A percentile compares a stretch with the other conserved stretches of the same genome.
Evolutionary conservation across 2,888 invertebrate genomes (phyloP).

Genomic region (Eustalomyia histrio): DNA sequence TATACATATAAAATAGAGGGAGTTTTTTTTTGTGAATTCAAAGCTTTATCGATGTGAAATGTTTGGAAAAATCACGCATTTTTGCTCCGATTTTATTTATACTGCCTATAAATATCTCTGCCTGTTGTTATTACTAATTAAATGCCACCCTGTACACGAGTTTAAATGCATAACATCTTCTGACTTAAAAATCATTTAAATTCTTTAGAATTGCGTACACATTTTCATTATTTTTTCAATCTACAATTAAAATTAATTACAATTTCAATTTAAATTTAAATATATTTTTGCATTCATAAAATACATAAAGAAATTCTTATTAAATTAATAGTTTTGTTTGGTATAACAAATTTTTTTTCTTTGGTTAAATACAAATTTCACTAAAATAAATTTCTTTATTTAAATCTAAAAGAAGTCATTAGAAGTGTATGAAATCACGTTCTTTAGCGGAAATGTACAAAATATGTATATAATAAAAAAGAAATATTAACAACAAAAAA

Average conservation of each 20-base stretch:
- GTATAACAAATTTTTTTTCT: neutral
- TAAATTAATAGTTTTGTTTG: constrained; percentile 2
- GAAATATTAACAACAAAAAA: constrained; percentile 6
- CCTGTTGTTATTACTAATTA: no score
- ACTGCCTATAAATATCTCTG: no score
- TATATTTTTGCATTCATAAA: neutral
- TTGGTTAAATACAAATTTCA: neutral
- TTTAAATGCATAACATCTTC: no score
- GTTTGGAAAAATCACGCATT: no score
- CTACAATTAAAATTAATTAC: neutral
- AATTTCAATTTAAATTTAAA: constrained; percentile 9
- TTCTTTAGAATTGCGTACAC: no score
- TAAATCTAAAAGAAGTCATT: constrained; percentile 28
- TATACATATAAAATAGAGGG: no score
- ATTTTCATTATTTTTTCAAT: neutral
- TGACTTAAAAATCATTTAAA: no score
- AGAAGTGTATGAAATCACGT: constrained; percentile 54
- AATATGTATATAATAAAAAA: neutral
- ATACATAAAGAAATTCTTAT: neutral
- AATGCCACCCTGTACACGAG: no score
- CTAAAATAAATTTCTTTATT: neutral
- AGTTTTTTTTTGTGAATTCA: no score
- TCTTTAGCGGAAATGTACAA: constrained; percentile 41
- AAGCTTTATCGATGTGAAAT: no score
- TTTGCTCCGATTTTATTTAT: no score